phyloP scores from a whole-genome alignment of 1,140 invertebrate genomes.

The Formica selysi region DNA sequence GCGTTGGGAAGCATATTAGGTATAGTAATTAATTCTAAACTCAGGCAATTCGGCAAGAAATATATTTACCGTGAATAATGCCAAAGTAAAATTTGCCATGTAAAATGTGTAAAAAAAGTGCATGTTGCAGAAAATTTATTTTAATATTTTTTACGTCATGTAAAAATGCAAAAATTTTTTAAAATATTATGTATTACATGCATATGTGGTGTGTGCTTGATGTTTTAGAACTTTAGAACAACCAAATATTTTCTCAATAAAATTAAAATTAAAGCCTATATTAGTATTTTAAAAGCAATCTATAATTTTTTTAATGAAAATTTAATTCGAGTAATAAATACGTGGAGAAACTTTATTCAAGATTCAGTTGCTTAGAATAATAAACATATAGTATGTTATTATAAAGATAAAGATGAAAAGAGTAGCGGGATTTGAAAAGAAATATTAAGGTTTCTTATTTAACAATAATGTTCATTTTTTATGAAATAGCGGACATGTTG shows the following conservation, averaged over 20 bases:
- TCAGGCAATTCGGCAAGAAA: background rate
- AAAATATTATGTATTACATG: background rate
- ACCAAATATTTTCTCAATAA: slow-evolving; percentile 1
- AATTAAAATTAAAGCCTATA: background rate
- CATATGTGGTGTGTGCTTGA: no score
- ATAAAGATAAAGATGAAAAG: background rate
- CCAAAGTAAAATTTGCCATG: background rate
- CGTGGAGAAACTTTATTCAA: background rate
- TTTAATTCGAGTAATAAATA: background rate
- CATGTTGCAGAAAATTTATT: background rate
- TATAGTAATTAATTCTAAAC: slow-evolving; percentile 52
- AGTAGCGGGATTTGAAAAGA: background rate
- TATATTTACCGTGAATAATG: background rate
- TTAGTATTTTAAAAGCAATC: background rate
- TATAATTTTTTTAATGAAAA: background rate
- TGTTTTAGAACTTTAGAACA: background rate
- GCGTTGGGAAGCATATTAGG: slow-evolving; percentile 28
- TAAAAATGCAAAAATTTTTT: background rate
- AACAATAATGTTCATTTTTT: background rate
- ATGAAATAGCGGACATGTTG: background rate
- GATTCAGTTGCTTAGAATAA: background rate
- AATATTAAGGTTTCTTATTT: background rate
- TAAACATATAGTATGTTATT: background rate
- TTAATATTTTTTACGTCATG: background rate
- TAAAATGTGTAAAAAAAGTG: background rate